A percentile compares a stretch with the other conserved stretches of the same genome.
Conservation (phyloP, 1,140 invertebrate species). For the Anoplolepis gracilipes region DNA sequence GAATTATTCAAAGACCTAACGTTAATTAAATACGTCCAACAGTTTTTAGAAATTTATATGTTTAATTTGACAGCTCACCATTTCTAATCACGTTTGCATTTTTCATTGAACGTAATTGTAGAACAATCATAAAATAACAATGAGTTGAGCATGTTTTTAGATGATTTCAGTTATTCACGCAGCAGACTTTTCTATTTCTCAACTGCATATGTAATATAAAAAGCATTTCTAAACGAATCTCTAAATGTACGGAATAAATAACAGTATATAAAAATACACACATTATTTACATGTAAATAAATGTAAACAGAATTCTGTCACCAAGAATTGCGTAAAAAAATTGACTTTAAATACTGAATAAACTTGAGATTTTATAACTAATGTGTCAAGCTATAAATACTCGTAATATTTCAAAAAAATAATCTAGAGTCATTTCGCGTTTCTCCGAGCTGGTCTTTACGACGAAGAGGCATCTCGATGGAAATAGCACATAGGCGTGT, state of each 20-base stretch:
- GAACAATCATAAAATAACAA: slow-evolving; percentile 15
- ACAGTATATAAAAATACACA: background rate
- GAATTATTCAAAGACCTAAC: slow-evolving; percentile 19
- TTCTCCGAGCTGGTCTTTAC: background rate
- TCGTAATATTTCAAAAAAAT: background rate
- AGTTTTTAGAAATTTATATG: slow-evolving; percentile 13
- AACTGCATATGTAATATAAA: background rate
- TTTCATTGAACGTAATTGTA: background rate
- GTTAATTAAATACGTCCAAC: background rate
- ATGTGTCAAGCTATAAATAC: slow-evolving; percentile 1
- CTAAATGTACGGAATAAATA: background rate
- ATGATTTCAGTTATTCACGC: background rate
- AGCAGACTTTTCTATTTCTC: background rate
- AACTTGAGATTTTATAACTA: background rate
- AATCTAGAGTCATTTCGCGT: slow-evolving; percentile 8
- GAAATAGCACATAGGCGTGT: slow-evolving; percentile 66
- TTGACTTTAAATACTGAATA: background rate
- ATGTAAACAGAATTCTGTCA: background rate
- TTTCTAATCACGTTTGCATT: background rate
- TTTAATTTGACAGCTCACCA: slow-evolving; percentile 1
- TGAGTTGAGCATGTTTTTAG: background rate
- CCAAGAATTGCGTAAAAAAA: background rate
- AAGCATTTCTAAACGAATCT: background rate
- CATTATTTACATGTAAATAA: background rate
- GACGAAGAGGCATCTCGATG: slow-evolving; percentile 30